Percentiles rank a stretch among this genome's conserved stretches.
Evolutionary conservation across 2,888 invertebrate genomes (phyloP).

Genomic region (Calephelis perditalis): DNA sequence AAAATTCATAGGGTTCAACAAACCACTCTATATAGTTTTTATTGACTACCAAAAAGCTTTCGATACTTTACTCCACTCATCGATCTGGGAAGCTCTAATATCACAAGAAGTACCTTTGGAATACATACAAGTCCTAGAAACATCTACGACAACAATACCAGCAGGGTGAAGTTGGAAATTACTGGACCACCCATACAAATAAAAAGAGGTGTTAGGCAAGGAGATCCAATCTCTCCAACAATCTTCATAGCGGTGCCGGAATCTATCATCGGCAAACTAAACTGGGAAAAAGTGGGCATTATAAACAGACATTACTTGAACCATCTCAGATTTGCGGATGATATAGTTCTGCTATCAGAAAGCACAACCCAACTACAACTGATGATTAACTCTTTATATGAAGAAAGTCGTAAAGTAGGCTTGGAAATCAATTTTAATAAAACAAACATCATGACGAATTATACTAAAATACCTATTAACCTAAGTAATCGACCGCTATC

Average conservation of each 20-base stretch:
- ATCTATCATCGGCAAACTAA: neutral
- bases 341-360: too few relatives aligned
- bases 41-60: conserved; percentile 21
- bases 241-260: conserved; percentile 17
- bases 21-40: conserved; percentile 18
- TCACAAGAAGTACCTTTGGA: neutral
- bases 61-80: conserved; percentile 4
- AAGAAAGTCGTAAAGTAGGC: too few relatives aligned
- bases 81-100: conserved; percentile 1
- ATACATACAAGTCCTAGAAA: conserved; percentile 9
- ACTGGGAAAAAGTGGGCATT: conserved; percentile 9
- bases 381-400: too few relatives aligned
- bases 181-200: conserved; percentile 2
- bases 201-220: conserved; percentile 17
- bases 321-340: too few relatives aligned
- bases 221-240: conserved; percentile 15
- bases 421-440: too few relatives aligned
- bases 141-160: neutral
- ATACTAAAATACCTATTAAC: too few relatives aligned
- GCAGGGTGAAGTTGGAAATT: neutral
- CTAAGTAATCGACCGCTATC: too few relatives aligned
- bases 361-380: too few relatives aligned
- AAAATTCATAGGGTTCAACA: conserved; percentile 20
- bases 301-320: too few relatives aligned
- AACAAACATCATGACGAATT: too few relatives aligned